Evolutionary conservation across 2,797 vertebrate genomes (phyloP).

Genomic region (Catharus ustulatus): DNA sequence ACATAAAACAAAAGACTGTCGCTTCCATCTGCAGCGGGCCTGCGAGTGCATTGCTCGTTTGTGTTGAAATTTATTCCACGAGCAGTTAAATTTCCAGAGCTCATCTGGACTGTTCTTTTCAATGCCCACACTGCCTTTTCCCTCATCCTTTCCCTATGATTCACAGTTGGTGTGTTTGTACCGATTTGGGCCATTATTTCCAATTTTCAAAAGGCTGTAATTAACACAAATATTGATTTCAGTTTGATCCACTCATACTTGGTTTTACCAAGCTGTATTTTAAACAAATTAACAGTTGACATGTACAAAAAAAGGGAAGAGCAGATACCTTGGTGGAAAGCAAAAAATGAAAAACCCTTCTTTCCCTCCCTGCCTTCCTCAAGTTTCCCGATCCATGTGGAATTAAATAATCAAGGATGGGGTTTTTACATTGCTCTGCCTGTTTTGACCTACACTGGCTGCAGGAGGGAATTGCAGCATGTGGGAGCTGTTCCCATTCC

Average conservation of each 20-base stretch:
- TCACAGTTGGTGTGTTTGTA: conserved; percentile 66
- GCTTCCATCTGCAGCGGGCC: conserved; percentile 59
- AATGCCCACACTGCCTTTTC: conserved; percentile 80
- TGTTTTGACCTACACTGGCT: neutral
- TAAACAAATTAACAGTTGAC: conserved; percentile 40
- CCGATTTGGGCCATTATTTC: conserved; percentile 61
- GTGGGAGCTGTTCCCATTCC: neutral
- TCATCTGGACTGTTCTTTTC: conserved; percentile 81
- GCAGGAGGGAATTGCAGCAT: neutral
- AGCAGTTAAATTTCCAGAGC: conserved; percentile 73
- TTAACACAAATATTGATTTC: conserved; percentile 54
- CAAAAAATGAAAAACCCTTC: conserved; percentile 77
- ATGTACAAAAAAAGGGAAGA: neutral
- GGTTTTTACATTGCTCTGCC: neutral
- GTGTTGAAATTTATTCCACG: conserved; percentile 68
- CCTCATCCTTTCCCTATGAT: conserved; percentile 72
- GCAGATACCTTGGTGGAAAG: conserved; percentile 67
- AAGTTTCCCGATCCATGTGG: conserved; percentile 50
- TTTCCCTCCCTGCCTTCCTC: conserved; percentile 61
- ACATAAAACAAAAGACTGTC: conserved; percentile 71
- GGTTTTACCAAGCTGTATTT: conserved; percentile 15
- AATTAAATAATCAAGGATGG: neutral
- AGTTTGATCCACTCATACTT: conserved; percentile 51
- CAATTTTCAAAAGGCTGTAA: conserved; percentile 78
- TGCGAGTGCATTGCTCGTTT: conserved; percentile 66